Conservation (phyloP, 2,113 vertebrate genomes). For the Hippopotamus amphibius region DNA sequence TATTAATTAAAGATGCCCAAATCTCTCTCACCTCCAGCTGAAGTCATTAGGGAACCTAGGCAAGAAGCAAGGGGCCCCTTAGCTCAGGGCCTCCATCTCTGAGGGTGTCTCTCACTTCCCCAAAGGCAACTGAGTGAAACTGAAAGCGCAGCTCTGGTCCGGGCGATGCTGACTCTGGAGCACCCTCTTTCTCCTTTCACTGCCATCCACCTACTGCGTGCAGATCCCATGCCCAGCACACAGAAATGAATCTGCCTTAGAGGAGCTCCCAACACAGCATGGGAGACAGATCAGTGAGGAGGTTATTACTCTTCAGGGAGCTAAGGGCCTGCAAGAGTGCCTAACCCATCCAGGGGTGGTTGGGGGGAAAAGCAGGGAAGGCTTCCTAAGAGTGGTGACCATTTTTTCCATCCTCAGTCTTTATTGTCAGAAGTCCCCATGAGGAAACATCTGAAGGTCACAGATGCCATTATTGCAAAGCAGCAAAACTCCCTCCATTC, state of each 20-base stretch:
- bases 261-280: not conserved
- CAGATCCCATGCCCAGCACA: not conserved
- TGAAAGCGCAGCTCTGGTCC: not conserved
- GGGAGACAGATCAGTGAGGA: not conserved
- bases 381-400: not conserved
- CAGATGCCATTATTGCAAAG: not conserved
- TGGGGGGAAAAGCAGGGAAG: not conserved
- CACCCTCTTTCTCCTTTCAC: not conserved
- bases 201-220: too few relatives aligned
- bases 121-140: not conserved
- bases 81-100: rapidly evolving
- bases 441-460: conserved; percentile 19
- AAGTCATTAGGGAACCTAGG: not conserved
- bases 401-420: not conserved
- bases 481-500: not conserved
- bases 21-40: not conserved
- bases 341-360: rapidly evolving
- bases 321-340: not conserved
- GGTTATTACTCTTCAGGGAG: rapidly evolving
- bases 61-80: not conserved
- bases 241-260: not conserved
- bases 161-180: not conserved
- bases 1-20: not conserved
- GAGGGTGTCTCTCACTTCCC: not conserved
- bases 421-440: not conserved